phyloP scores from a whole-genome alignment of 2,888 invertebrate genomes.

The Vandiemenella viatica region DNA sequence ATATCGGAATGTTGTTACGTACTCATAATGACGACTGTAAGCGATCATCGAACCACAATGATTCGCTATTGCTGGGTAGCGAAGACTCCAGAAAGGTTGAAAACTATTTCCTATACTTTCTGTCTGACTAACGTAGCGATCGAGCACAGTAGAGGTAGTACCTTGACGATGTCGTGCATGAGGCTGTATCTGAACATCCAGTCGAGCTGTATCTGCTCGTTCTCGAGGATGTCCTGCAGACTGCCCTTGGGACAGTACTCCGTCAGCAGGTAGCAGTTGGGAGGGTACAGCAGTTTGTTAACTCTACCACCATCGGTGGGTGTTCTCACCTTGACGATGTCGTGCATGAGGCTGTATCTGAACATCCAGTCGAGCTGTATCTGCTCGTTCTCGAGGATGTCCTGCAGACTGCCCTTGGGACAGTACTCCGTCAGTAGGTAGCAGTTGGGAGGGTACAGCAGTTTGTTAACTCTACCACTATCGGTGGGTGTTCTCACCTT shows the following conservation, averaged over 20 bases:
- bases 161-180: constrained; percentile 85
- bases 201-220: constrained; percentile 80
- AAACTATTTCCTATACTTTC: too few species aligned
- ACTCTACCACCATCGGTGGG: too few species aligned
- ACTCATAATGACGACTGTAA: too few species aligned
- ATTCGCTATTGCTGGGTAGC: too few species aligned
- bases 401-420: constrained; percentile 82
- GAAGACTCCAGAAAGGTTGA: too few species aligned
- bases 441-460: constrained; percentile 71
- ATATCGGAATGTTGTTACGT: too few species aligned
- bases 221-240: constrained; percentile 78
- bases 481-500: too few species aligned
- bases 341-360: constrained; percentile 84
- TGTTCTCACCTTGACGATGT: constrained; percentile 76
- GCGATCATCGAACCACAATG: too few species aligned
- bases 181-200: constrained; percentile 87
- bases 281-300: too few species aligned
- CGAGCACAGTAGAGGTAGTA: too few species aligned
- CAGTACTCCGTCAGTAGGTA: constrained; percentile 92
- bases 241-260: constrained; percentile 96
- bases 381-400: constrained; percentile 81
- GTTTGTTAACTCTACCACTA: too few species aligned
- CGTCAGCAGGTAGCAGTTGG: constrained; percentile 75
- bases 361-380: constrained; percentile 89
- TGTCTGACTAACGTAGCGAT: too few species aligned